Evolutionary conservation across 2,888 invertebrate genomes (phyloP), one percentile per base, ranked within the genome.

Genomic region (Anodontia alba): DNA sequence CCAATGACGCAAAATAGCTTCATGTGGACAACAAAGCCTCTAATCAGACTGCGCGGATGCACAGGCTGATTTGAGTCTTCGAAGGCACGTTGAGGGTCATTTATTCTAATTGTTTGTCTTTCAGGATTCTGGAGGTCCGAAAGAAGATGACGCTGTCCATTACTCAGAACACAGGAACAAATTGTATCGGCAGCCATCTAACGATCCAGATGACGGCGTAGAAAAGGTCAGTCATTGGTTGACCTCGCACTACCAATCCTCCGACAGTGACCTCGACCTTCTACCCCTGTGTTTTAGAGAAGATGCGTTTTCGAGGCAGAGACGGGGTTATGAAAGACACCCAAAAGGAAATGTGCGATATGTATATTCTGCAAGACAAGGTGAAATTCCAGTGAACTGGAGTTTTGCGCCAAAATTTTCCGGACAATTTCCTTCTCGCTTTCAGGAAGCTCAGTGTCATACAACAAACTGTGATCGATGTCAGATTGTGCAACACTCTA

Each of bases 211-310:
- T 29, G 80, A 81, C 33, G 78, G 81, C 15, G 73, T 78, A 20
- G 80, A 77, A 31, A 84, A 81, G 33, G 84, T 84, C 17, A 70
- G 77, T 20, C 76, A 84, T 17, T 84, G 84, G 84, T 57, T 84
- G 23, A 73, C 71, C 7, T 74, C 81, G 0, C 74, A 80, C 46
- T 79, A 71, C 71, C 70, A 72, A 31, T 81, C 81, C 12, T 72
- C 74, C 12, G 73, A 73, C 2, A 73, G 73, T 73, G 73, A 73
- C 62, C 73, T 73, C 62, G 73, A 73, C 43, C 51, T 73, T 62
- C 38, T 73, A 43, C 73, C 73, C 12, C 26, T 38, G 8, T 73
- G 73, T 23, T 62, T 62, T 62, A 3, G 62, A 2, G 62, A 62
- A 62, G 62, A 62, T 33, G 33, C 33, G 7, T 62, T 62, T 62